These are phyloP conservation scores for Cyclophora albipunctata DNA, from an alignment of 2,888 invertebrate species.

Conservation along the genomic window DNA sequence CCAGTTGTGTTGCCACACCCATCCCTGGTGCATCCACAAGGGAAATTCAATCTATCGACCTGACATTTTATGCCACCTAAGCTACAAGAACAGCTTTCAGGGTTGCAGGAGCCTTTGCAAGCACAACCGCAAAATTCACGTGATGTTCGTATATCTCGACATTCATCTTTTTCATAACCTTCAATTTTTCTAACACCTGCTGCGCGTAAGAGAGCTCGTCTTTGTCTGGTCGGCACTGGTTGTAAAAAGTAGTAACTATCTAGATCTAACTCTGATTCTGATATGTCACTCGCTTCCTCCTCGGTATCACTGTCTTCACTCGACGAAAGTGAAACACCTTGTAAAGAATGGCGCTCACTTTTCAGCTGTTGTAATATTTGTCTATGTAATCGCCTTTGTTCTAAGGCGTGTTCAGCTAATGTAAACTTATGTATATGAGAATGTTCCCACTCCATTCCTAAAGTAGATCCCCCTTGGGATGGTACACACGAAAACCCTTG, in stretches of 20 bases:
- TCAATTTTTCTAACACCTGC: constrained; percentile 96
- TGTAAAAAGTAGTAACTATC: constrained; percentile 93
- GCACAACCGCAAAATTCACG: constrained; percentile 95
- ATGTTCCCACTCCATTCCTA: constrained; percentile 91
- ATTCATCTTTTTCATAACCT: constrained; percentile 93
- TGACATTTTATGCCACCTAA: constrained; percentile 97
- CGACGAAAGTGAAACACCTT: constrained; percentile 77
- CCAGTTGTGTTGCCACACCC: constrained; percentile 95
- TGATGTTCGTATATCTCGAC: constrained; percentile 91
- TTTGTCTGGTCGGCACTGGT: constrained; percentile 93
- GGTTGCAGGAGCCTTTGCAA: constrained; percentile 95
- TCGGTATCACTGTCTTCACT: constrained; percentile 91
- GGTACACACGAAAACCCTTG: constrained; percentile 95
- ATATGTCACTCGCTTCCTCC: constrained; percentile 86
- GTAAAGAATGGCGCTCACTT: constrained; percentile 78
- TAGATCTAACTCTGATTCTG: constrained; percentile 89
- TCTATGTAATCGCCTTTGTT: constrained; percentile 90
- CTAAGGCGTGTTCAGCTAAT: constrained; percentile 90
- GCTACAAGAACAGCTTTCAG: constrained; percentile 96
- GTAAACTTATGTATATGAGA: constrained; percentile 85
- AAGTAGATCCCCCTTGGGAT: constrained; percentile 91
- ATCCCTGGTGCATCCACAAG: constrained; percentile 96
- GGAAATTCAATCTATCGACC: constrained; percentile 96
- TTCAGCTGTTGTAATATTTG: constrained; percentile 84
- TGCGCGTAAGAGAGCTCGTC: constrained; percentile 90